These are phyloP conservation scores for Psittacara wagleri DNA, from an alignment of 2,113 vertebrate species.

Conservation along the genomic window DNA sequence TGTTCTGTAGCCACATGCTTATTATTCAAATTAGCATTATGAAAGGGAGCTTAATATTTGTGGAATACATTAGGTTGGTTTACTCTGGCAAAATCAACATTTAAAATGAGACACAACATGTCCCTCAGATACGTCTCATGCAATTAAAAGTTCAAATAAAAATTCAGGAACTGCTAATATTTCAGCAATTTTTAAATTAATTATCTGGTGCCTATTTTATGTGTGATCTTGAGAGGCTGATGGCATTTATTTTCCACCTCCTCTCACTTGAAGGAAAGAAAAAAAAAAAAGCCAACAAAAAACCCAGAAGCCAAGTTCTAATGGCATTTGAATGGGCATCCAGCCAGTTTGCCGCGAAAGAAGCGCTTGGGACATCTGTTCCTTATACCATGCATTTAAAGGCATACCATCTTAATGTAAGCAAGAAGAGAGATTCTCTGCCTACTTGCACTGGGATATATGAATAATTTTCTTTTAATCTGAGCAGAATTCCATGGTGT, in stretches of 20 bases:
- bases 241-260: slow-evolving; percentile 25
- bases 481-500: not conserved
- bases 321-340: slow-evolving; percentile 22
- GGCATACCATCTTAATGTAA: not conserved
- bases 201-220: slow-evolving; percentile 6
- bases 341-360: slow-evolving; percentile 19
- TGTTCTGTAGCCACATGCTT: not conserved
- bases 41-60: not conserved
- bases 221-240: slow-evolving; percentile 2
- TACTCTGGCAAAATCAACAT: not conserved
- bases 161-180: slow-evolving; percentile 48
- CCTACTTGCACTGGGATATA: not conserved
- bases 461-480: not conserved
- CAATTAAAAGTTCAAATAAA: slow-evolving; percentile 55
- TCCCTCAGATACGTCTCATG: not conserved
- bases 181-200: slow-evolving; percentile 31
- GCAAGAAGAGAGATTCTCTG: not conserved
- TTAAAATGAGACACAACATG: not conserved
- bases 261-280: slow-evolving; percentile 17
- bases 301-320: slow-evolving; percentile 35
- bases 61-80: not conserved
- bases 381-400: not conserved
- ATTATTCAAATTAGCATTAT: slow-evolving; percentile 8
- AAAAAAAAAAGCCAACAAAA: not conserved
- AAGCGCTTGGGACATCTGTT: slow-evolving; percentile 48